Conservation (phyloP, 1,140 invertebrate species). For the Caligus rogercresseyi region DNA sequence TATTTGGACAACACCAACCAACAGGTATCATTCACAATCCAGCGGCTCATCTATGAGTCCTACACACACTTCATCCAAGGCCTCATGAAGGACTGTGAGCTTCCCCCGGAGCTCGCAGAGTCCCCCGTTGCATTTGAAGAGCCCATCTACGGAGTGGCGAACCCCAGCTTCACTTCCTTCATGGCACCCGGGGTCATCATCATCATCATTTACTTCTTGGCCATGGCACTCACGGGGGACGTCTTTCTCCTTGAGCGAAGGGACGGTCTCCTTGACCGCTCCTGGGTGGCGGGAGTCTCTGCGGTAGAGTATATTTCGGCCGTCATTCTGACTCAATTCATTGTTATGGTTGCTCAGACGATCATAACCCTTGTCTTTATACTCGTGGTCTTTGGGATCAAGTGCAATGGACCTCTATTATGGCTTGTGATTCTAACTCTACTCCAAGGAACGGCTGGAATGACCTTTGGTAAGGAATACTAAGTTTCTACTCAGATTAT, state of each 20-base stretch:
- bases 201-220: slow-evolving; percentile 89
- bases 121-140: slow-evolving; percentile 30
- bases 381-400: slow-evolving; percentile 61
- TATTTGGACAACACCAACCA: slow-evolving; percentile 67
- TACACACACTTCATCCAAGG: neutral
- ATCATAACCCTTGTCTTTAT: slow-evolving; percentile 62
- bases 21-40: slow-evolving; percentile 11
- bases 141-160: slow-evolving; percentile 66
- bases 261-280: slow-evolving; percentile 70
- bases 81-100: slow-evolving; percentile 3
- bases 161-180: slow-evolving; percentile 81
- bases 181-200: slow-evolving; percentile 84
- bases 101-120: neutral
- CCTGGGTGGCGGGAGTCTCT: slow-evolving; percentile 71
- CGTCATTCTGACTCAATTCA: slow-evolving; percentile 77
- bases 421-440: slow-evolving; percentile 57
- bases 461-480: slow-evolving; percentile 57
- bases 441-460: slow-evolving; percentile 63
- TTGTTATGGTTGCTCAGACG: slow-evolving; percentile 84
- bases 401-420: slow-evolving; percentile 52
- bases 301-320: slow-evolving; percentile 75
- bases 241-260: slow-evolving; percentile 77
- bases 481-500: too few species aligned
- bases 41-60: neutral
- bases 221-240: slow-evolving; percentile 79